Evolutionary conservation across 2,888 invertebrate genomes (phyloP).

Genomic region (Leptinotarsa tumamoca): DNA sequence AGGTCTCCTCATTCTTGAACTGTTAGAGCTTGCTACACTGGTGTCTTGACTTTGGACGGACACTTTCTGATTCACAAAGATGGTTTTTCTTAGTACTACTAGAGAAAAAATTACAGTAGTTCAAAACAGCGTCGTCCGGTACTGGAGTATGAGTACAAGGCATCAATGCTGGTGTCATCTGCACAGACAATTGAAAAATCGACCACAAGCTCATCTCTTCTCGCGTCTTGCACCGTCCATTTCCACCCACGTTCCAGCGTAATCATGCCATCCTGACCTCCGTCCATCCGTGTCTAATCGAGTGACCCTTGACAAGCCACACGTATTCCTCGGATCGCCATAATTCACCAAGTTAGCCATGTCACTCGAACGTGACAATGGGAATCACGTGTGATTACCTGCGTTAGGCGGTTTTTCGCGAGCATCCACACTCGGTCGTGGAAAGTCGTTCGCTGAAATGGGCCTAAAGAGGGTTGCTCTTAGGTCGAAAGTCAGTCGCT

Average conservation of each 20-base stretch:
- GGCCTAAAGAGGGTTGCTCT: neutral
- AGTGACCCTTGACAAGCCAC: slow-evolving; percentile 64
- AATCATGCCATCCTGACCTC: slow-evolving; percentile 60
- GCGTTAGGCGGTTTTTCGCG: slow-evolving; percentile 48
- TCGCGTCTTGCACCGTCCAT: slow-evolving; percentile 23
- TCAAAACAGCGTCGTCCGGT: too few species aligned
- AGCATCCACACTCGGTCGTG: neutral
- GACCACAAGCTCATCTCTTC: neutral
- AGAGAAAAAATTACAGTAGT: too few species aligned
- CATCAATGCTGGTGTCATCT: neutral
- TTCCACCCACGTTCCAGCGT: slow-evolving; percentile 59
- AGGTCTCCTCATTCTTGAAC: too few species aligned
- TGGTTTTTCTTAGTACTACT: too few species aligned
- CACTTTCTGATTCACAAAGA: too few species aligned
- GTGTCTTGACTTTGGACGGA: rapidly evolving
- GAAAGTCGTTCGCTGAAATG: neutral
- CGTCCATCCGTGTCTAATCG: slow-evolving; percentile 62
- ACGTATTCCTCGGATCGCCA: slow-evolving; percentile 60
- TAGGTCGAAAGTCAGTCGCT: neutral
- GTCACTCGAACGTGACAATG: slow-evolving; percentile 64
- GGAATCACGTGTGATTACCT: slow-evolving; percentile 60
- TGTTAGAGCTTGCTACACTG: too few species aligned
- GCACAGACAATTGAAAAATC: slow-evolving; percentile 1
- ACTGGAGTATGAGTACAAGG: too few species aligned
- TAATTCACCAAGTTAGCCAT: slow-evolving; percentile 62